Percentiles rank a stretch among this genome's conserved stretches.
These are phyloP conservation scores for Cyaniris semiargus DNA, from an alignment of 2,888 invertebrate genomes.

Conservation along the genomic window DNA sequence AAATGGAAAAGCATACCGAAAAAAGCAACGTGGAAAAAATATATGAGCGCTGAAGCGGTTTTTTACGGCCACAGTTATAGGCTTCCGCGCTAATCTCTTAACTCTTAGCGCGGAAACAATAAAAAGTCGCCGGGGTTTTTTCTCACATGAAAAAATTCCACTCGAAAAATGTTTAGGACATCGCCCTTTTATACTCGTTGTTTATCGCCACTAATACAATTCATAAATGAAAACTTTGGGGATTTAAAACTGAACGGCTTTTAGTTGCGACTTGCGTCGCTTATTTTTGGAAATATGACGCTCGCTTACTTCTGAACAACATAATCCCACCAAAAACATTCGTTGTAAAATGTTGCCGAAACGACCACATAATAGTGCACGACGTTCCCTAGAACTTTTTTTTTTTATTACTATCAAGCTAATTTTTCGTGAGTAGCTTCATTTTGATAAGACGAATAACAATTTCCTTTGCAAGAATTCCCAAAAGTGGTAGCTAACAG, in stretches of 20 bases:
- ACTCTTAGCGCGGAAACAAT: conserved; percentile 62
- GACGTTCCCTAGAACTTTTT: too few relatives aligned
- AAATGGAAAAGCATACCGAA: conserved; percentile 54
- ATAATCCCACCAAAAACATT: too few relatives aligned
- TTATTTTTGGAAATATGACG: neutral
- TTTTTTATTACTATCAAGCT: too few relatives aligned
- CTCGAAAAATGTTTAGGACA: conserved; percentile 41
- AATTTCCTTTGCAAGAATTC: too few relatives aligned
- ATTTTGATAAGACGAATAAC: too few relatives aligned
- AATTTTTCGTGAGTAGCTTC: too few relatives aligned
- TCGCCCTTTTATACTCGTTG: conserved; percentile 37
- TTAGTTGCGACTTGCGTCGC: neutral
- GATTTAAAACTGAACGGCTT: conserved; percentile 35
- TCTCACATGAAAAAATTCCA: conserved; percentile 44
- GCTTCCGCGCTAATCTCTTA: conserved; percentile 60
- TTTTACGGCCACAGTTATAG: conserved; percentile 56
- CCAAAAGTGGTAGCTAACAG: too few relatives aligned
- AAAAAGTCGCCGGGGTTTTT: conserved; percentile 46
- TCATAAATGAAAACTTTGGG: conserved; percentile 33
- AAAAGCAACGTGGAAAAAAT: conserved; percentile 46
- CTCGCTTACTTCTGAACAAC: neutral
- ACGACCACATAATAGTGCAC: too few relatives aligned
- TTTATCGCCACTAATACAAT: conserved; percentile 38
- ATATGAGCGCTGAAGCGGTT: conserved; percentile 48
- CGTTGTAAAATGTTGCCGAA: too few relatives aligned